Percentiles rank a stretch among this genome's conserved stretches.
Conservation (phyloP, 2,797 vertebrate species). For the Sorex maritimensis region DNA sequence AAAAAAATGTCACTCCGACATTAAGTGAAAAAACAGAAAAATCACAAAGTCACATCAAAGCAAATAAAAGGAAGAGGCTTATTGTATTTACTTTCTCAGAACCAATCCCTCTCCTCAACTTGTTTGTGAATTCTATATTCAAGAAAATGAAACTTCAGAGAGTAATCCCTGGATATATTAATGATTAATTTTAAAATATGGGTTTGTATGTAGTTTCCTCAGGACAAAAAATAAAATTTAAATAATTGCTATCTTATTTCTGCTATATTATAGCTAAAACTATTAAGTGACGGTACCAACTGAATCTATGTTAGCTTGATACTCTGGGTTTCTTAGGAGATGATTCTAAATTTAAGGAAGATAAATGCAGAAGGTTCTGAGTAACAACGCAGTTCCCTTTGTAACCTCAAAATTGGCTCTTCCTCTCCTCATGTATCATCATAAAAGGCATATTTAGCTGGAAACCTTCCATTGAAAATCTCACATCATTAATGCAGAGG, state of each 20-base stretch:
- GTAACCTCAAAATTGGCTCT: constrained; percentile 1
- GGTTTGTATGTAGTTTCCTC: not conserved
- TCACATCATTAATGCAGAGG: constrained; percentile 10
- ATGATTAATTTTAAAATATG: not conserved
- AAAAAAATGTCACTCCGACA: not conserved
- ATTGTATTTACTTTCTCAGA: not conserved
- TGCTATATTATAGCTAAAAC: not conserved
- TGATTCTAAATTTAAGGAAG: not conserved
- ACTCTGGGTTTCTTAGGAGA: not conserved
- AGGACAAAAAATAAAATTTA: not conserved
- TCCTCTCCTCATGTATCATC: constrained; percentile 39
- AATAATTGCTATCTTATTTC: not conserved
- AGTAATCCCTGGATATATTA: not conserved
- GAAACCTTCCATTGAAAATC: not conserved
- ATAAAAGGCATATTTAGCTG: constrained; percentile 26
- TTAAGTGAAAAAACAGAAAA: not conserved
- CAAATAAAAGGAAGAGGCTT: not conserved
- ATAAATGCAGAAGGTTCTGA: constrained; percentile 14
- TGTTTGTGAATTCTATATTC: not conserved
- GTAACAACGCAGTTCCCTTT: not conserved
- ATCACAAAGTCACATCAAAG: not conserved
- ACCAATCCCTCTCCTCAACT: not conserved
- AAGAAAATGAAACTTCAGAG: constrained; percentile 19
- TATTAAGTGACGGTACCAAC: not conserved
- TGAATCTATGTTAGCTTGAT: not conserved